These are phyloP conservation scores for Drosophila basisetae DNA, from an alignment of 2,888 invertebrate species.

Conservation along the genomic window DNA sequence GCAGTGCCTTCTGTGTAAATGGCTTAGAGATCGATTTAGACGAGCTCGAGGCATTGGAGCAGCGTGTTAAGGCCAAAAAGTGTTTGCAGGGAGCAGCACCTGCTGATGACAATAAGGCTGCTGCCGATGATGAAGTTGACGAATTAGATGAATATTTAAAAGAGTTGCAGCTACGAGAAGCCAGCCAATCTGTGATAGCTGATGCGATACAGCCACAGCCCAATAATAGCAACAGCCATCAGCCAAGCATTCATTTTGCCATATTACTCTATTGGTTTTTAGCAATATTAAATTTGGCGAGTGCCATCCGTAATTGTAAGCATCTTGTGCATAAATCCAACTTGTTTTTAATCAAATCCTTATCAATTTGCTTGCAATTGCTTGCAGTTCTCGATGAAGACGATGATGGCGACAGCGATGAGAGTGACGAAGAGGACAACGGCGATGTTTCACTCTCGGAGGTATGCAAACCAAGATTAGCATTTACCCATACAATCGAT, in stretches of 20 bases:
- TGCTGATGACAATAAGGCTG: slow-evolving; percentile 26
- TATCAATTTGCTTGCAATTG: slow-evolving; percentile 51
- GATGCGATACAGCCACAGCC: slow-evolving; percentile 18
- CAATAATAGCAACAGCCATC: slow-evolving; percentile 14
- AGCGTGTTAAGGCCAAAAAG: slow-evolving; percentile 82
- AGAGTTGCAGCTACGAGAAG: slow-evolving; percentile 81
- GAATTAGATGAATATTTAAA: slow-evolving; percentile 85
- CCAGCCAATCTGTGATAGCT: slow-evolving; percentile 50
- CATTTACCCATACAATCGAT: not conserved
- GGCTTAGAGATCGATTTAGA: slow-evolving; percentile 86
- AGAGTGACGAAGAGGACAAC: slow-evolving; percentile 88
- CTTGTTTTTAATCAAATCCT: slow-evolving; percentile 62
- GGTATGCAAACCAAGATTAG: slow-evolving; percentile 55
- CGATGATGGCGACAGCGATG: slow-evolving; percentile 85
- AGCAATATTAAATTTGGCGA: slow-evolving; percentile 84
- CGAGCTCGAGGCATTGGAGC: slow-evolving; percentile 84
- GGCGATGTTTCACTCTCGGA: slow-evolving; percentile 85
- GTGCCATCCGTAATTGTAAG: slow-evolving; percentile 83
- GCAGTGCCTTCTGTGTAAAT: slow-evolving; percentile 84
- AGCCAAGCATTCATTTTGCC: slow-evolving; percentile 72
- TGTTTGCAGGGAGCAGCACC: slow-evolving; percentile 43
- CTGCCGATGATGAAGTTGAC: slow-evolving; percentile 69
- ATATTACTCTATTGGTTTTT: slow-evolving; percentile 84
- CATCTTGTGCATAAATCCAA: slow-evolving; percentile 43
- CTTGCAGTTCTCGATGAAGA: slow-evolving; percentile 76